Evolutionary conservation across 1,140 invertebrate species (phyloP), one percentile per base, ranked within the genome.

Genomic region (Ooceraea biroi): DNA sequence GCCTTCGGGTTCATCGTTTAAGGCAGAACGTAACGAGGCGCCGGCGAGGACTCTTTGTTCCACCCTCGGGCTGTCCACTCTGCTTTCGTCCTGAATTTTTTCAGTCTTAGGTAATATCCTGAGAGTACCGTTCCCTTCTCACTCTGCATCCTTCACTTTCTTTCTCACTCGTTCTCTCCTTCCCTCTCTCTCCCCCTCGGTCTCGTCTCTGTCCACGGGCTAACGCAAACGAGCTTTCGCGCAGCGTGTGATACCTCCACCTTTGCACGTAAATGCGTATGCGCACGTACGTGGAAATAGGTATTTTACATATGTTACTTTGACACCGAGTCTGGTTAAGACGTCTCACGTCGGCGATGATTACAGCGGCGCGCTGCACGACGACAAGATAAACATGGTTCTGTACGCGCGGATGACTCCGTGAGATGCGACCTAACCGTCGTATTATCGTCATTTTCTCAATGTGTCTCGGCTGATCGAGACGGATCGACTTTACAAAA

Each of bases 91-190:
- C 86, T 74, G 73, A 77, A 88, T 90, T 92, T 94, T 94, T 93
- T 91, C 83, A 87, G 89, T 92, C 91, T 93, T 93, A 93, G 82
- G 91, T 93, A 94, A 94, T 93, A 94, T 93, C 91, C 92, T 93
- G 90, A 92, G 90, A 88, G 88, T 36, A 88, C 76, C 85, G 60
- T 60, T 27, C 36, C 52, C n/a, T 25, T 4, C 48, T 46, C 61
- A 50, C 14, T 58, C 60, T 69, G 36, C 36, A 36, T 36, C 36
- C 36, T 36, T 36, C 36, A 7, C 10, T 36, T 22, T 68, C 61
- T 58, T 69, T 36, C 74, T 72, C 84, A 7, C 36, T 74, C 17
- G 25, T 30, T 27, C 41, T 36, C 41, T 50, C 30, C 71, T 5
- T 48, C 69, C 30, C 17, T 41, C 44, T 72, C n/a, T 30, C 22